phyloP scores from a whole-genome alignment of 2,888 invertebrate genomes.

The Hedychridium roseum region DNA sequence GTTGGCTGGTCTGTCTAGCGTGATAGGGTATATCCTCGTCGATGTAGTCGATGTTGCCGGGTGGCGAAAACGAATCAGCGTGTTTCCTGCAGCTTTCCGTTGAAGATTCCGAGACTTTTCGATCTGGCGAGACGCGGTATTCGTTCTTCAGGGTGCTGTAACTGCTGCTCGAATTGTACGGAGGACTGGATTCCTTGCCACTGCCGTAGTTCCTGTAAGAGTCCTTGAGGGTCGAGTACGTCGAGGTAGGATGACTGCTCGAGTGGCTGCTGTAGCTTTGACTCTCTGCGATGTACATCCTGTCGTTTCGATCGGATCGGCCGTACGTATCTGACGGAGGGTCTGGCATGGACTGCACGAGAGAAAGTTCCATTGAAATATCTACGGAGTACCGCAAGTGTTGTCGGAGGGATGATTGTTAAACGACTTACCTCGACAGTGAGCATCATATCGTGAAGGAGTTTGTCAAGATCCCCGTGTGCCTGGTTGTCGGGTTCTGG shows the following conservation, averaged over 20 bases:
- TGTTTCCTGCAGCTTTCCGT: constrained; percentile 35
- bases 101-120: constrained; percentile 36
- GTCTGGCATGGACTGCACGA: constrained; percentile 61
- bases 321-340: constrained; percentile 56
- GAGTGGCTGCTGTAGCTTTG: constrained; percentile 46
- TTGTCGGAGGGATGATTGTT: background rate
- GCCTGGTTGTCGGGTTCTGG: constrained; percentile 59
- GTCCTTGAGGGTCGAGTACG: constrained; percentile 57
- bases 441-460: constrained; percentile 85
- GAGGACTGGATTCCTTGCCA: constrained; percentile 52
- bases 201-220: constrained; percentile 55
- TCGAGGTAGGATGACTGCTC: constrained; percentile 51
- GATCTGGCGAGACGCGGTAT: constrained; percentile 47
- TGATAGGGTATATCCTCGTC: constrained; percentile 85
- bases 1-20: constrained; percentile 87
- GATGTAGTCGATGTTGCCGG: constrained; percentile 66
- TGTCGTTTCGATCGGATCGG: constrained; percentile 47
- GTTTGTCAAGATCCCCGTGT: constrained; percentile 81
- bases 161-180: constrained; percentile 47
- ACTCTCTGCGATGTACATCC: constrained; percentile 53
- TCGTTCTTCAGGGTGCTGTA: constrained; percentile 55
- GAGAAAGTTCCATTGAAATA: too few relatives aligned
- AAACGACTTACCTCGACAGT: constrained; percentile 88
- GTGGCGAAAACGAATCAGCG: constrained; percentile 54
- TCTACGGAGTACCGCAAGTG: too few relatives aligned